Conservation (phyloP, 2,113 vertebrate genomes). For the Anhinga rufa region DNA sequence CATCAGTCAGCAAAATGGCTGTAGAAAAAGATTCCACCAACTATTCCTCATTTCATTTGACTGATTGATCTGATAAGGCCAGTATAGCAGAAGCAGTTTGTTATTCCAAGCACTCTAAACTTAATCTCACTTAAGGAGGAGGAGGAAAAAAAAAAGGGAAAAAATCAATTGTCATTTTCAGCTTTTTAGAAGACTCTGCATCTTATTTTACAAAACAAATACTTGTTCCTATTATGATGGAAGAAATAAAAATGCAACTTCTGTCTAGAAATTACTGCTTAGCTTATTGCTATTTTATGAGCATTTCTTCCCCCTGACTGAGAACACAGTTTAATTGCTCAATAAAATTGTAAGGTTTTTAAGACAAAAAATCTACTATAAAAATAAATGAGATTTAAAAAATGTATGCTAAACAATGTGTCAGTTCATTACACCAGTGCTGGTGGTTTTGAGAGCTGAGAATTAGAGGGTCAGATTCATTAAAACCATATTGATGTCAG, state of each 20-base stretch:
- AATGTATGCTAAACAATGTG: slow-evolving; percentile 63
- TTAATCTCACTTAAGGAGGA: not conserved
- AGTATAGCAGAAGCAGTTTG: not conserved
- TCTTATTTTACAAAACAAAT: slow-evolving; percentile 59
- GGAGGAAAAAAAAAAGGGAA: not conserved
- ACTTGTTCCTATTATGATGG: slow-evolving; percentile 16
- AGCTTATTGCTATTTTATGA: slow-evolving; percentile 48
- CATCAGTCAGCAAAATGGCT: not conserved
- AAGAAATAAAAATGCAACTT: slow-evolving; percentile 52
- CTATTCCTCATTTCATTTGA: not conserved
- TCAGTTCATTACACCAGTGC: slow-evolving; percentile 30
- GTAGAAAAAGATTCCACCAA: not conserved
- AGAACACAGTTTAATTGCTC: slow-evolving; percentile 66
- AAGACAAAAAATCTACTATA: slow-evolving; percentile 55
- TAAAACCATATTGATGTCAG: not conserved
- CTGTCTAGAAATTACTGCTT: slow-evolving; percentile 52
- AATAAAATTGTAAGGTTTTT: slow-evolving; percentile 66
- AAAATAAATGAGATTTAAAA: slow-evolving; percentile 76
- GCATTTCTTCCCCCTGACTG: not conserved
- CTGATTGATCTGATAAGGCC: not conserved
- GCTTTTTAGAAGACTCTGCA: not conserved
- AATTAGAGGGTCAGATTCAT: slow-evolving; percentile 56
- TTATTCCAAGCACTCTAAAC: not conserved
- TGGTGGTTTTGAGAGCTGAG: slow-evolving; percentile 35
- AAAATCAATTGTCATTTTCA: slow-evolving; percentile 32